Evolutionary conservation across 2,113 vertebrate genomes (phyloP).

Genomic region (Podilymbus podiceps): DNA sequence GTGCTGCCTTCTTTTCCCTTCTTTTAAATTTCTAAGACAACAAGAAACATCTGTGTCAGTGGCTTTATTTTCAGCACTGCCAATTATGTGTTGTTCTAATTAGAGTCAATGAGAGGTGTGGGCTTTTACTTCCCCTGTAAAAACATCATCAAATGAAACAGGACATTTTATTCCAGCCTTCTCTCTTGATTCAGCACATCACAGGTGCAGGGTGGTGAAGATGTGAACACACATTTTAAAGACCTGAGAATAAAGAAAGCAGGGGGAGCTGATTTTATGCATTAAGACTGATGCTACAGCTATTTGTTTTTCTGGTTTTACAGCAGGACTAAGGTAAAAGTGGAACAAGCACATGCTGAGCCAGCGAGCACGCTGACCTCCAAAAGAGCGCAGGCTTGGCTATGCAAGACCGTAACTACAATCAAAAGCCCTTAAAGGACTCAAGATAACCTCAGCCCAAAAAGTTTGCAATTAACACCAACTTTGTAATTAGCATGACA

Average conservation of each 20-base stretch:
- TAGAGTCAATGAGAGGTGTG: slow-evolving; percentile 18
- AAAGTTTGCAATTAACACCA: background rate
- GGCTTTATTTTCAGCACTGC: background rate
- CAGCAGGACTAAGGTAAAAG: background rate
- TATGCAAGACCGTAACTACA: background rate
- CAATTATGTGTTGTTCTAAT: background rate
- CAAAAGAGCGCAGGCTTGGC: background rate
- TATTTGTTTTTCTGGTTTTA: background rate
- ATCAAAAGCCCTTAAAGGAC: background rate
- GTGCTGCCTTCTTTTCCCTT: background rate
- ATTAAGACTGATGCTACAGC: background rate
- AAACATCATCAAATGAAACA: background rate
- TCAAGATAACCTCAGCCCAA: background rate
- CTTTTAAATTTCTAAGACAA: background rate
- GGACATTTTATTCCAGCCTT: background rate
- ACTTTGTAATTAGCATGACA: background rate
- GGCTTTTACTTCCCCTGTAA: background rate
- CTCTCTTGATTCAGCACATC: background rate
- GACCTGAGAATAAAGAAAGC: background rate
- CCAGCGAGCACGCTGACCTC: background rate
- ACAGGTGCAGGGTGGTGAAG: background rate
- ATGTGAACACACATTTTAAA: background rate
- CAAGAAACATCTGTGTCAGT: background rate
- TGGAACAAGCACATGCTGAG: background rate
- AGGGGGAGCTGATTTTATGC: background rate